Percentiles rank a stretch among this genome's conserved stretches.
These are phyloP conservation scores for Dasypolia templi DNA, from an alignment of 2,888 invertebrate genomes.

Conservation along the genomic window DNA sequence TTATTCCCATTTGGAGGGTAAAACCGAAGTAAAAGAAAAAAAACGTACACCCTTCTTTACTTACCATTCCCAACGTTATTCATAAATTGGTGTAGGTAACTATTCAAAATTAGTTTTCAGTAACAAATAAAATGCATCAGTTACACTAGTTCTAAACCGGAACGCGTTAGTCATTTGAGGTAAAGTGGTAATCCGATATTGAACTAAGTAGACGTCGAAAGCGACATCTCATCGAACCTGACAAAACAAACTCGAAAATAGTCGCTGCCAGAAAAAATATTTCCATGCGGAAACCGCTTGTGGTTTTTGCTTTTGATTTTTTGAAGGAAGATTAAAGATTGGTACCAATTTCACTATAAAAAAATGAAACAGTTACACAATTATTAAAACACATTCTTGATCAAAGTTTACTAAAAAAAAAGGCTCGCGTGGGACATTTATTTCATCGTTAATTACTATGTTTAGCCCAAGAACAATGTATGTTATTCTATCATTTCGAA, in stretches of 20 bases:
- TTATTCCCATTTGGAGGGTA: not conserved
- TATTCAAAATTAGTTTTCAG: slow-evolving; percentile 14
- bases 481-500: no score
- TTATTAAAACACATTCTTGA: not conserved
- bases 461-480: no score
- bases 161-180: slow-evolving; percentile 64
- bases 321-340: not conserved
- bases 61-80: not conserved
- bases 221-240: slow-evolving; percentile 79
- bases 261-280: slow-evolving; percentile 74
- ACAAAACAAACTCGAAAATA: slow-evolving; percentile 87
- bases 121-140: slow-evolving; percentile 47
- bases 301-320: slow-evolving; percentile 37
- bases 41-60: not conserved
- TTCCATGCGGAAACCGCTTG: slow-evolving; percentile 61
- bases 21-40: not conserved
- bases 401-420: not conserved
- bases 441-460: no score
- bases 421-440: no score
- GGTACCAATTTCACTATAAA: not conserved
- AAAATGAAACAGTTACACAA: not conserved
- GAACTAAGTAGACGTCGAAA: slow-evolving; percentile 81
- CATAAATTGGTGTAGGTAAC: not conserved
- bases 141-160: slow-evolving; percentile 57
- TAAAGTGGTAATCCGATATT: slow-evolving; percentile 84